Base-by-base conservation (phyloP, 2,113 vertebrate species). In the Pseudorectes ferrugineus region DNA sequence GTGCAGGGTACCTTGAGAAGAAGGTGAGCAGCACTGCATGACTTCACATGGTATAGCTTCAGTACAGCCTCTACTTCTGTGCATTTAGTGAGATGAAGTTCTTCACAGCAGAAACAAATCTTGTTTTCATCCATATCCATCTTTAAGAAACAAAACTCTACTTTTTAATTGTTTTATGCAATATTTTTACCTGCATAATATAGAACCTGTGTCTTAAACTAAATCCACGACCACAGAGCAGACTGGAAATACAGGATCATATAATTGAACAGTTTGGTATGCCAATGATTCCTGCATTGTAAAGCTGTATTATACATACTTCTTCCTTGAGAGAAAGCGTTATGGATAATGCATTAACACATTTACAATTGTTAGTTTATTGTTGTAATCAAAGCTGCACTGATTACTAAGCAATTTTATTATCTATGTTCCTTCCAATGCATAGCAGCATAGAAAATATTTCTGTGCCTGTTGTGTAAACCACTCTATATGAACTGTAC, bases 41-140 rank as follows among this genome's bases (percentile, higher is more conserved):
- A 98, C 80, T 97, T 98, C 49, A 98, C 81, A 0, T 98, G 97
- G 81, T 98, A 98, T 3, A 99, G 98, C 89, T 98, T 98, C 94
- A 99, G 93, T 13, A 89, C 88, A 80, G 97, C 97, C 85, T 98
- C 98, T 77, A 91, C 97, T 78, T 98, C 98, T 16, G 97, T 96
- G 86, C 98, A 99, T 85, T 97, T 95, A 49, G 89, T 57, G 55
- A 95, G 93, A 33, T 97, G 91, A 63, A 96, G 96, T 67, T 98
- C 97, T 93, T 98, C 96, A 96, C 99, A 99, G 94, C 99, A 99
- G 79, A 98, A 97, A 94, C 99, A 99, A 92, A 98, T 92, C 72
- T 98, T 97, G 15, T 88, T 95, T 97, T 97, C 98, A 46, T 92
- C 96, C 36, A 93, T 36, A 29, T 97, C 97, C 93, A 97, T 98